Percentiles rank a stretch among this genome's conserved stretches.
Evolutionary conservation across 2,113 vertebrate genomes (phyloP).

Genomic region (Vanacampus margaritifer): DNA sequence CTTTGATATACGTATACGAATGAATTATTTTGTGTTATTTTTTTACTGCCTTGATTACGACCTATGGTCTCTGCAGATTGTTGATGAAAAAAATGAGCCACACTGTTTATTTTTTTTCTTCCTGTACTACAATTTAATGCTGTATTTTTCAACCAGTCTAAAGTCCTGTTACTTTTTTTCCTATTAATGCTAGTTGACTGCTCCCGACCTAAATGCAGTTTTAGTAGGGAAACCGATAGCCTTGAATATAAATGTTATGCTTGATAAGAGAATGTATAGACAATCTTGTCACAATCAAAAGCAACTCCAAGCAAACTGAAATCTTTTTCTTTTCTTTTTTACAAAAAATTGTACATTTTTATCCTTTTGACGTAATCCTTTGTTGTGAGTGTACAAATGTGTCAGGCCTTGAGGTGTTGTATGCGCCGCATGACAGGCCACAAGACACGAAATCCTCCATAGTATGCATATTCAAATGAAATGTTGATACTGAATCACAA

Average conservation of each 20-base stretch:
- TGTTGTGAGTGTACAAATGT: slow-evolving; percentile 21
- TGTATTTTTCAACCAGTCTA: slow-evolving; percentile 50
- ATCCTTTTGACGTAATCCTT: neutral
- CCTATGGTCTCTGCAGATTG: slow-evolving; percentile 65
- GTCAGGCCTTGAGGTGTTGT: slow-evolving; percentile 57
- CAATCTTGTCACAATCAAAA: slow-evolving; percentile 72
- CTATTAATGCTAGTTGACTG: slow-evolving; percentile 47
- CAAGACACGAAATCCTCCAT: slow-evolving; percentile 24
- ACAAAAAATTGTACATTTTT: slow-evolving; percentile 18
- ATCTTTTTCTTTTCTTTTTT: slow-evolving; percentile 32
- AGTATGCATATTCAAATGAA: slow-evolving; percentile 13
- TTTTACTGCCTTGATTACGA: slow-evolving; percentile 71
- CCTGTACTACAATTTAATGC: slow-evolving; percentile 47
- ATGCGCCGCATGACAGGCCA: slow-evolving; percentile 60
- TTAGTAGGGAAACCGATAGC: slow-evolving; percentile 67
- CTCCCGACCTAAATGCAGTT: slow-evolving; percentile 62
- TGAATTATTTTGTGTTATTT: slow-evolving; percentile 26
- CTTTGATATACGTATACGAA: slow-evolving; percentile 63
- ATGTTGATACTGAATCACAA: slow-evolving; percentile 31
- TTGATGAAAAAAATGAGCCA: slow-evolving; percentile 53
- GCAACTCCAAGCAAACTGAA: slow-evolving; percentile 32
- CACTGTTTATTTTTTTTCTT: slow-evolving; percentile 41
- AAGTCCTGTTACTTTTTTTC: slow-evolving; percentile 49
- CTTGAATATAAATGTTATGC: slow-evolving; percentile 65
- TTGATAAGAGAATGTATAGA: slow-evolving; percentile 74